Base-by-base conservation (phyloP, 2,113 vertebrate genomes). In the Columba janthina region DNA sequence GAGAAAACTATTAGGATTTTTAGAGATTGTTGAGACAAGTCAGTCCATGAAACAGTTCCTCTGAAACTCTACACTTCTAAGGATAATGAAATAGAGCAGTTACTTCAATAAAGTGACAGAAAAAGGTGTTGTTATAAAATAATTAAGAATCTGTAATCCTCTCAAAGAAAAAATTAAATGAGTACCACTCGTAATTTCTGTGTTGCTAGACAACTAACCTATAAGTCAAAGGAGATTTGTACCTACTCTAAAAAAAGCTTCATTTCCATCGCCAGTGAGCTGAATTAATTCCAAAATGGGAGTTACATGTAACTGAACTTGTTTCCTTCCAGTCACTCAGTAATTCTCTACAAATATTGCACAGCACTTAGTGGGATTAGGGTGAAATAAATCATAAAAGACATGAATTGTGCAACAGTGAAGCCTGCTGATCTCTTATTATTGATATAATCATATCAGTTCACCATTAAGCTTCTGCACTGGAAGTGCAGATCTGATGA, bases 1-100 rank as follows among this genome's bases (percentile, higher is more conserved):
- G 70, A 64, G 46, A 87, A 70, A 94, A 87, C 38, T 50, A 85
- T 26, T 28, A 54, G 2, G 7, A 62, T 79, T 89, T 92, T 87
- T 56, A 90, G 16, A 90, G 36, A 22, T 58, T 50, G n/a, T 77
- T 96, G 60, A 93, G 42, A 91, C 88, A 92, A 86, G 29, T 46
- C 21, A 57, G 20, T 69, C 28, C 61, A 11, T 75, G 16, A 88
- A 91, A 56, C 11, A 46, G 34, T 94, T 91, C 50, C 69, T 79
- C 29, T 40, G 62, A 74, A 53, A 81, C 21, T 57, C 48, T 20
- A 7, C 2, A 1, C 48, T 50, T 74, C 8, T 4, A 56, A 88
- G 34, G n/a, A 53, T 48, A 26, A 57, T 38, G 46, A 91, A 74
- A 53, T 54, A 78, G 18, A 88, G n/a, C 12, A 71, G 9, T 44